Evolutionary conservation across 2,797 vertebrate species (phyloP), one percentile per base, ranked within the genome.

Genomic region (Mergus octosetaceus): DNA sequence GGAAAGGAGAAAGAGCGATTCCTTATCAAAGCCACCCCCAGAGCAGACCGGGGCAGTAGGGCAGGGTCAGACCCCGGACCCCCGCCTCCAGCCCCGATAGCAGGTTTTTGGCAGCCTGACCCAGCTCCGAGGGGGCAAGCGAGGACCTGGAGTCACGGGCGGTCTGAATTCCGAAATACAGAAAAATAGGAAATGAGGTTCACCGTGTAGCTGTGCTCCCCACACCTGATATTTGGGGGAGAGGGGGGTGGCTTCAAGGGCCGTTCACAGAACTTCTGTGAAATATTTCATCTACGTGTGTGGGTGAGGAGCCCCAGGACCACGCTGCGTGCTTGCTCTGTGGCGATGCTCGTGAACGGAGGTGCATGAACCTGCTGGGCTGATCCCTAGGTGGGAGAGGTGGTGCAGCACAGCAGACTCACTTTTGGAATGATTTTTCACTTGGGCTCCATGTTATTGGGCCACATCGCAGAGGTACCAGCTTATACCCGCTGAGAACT

Each of bases 21-120:
- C 98, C 98, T 98, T 98, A 98, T 98, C 98, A 97, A 97, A 98
- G 98, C 98, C 97, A 97, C 98, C 98, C 96, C 98, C 94, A 96
- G 98, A 98, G 98, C 96, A 98, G 98, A 97, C 97, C 98, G 98
- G 97, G 97, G 98, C 98, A 98, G 98, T 97, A 54, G 58, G 90
- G 98, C 98, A 84, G 92, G 97, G 97, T 96, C 96, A 94, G 97
- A 95, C 97, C 98, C 97, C 94, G 47, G 97, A 95, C 97, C 98
- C 97, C 94, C 54, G 2, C 76, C 75, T 94, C 87, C 95, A 95
- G 81, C 90, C 95, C 80, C 85, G 71, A 95, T 85, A 89, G 83
- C 94, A 78, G 71, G 97, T 95, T 97, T 93, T 95, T 51, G 93
- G 97, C 93, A 94, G 95, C 96, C 96, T 92, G 57, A 96, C 97